phyloP scores from a whole-genome alignment of 2,888 invertebrate species.

The Patella caerulea region DNA sequence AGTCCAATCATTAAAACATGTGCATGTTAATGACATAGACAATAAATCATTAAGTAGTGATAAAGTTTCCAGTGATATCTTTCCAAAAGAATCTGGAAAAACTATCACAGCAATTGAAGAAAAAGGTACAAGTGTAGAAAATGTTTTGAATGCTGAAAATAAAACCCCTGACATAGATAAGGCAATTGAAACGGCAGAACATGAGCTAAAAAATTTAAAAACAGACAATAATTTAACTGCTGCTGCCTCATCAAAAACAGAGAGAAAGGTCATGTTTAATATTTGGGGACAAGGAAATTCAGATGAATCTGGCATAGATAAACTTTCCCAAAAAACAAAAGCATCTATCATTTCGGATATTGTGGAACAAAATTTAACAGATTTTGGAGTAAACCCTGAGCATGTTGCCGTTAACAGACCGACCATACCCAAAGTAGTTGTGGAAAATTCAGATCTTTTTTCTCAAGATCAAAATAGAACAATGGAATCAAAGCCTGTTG shows the following conservation, averaged over 20 bases:
- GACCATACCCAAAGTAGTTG: background rate
- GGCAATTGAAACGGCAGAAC: background rate
- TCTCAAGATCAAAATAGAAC: background rate
- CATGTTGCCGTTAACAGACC: background rate
- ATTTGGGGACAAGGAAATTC: background rate
- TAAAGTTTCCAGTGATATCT: background rate
- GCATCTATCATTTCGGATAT: background rate
- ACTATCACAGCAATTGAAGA: background rate
- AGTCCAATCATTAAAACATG: slow-evolving; percentile 16
- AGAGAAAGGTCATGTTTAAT: background rate
- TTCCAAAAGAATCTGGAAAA: background rate
- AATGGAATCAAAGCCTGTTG: background rate
- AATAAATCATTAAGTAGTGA: background rate
- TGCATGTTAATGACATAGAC: background rate
- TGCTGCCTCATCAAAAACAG: slow-evolving; percentile 1
- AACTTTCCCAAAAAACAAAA: background rate
- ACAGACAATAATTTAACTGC: background rate
- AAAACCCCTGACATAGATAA: slow-evolving; percentile 8
- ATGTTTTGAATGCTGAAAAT: background rate
- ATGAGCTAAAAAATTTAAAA: slow-evolving; percentile 16
- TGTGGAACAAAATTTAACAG: background rate
- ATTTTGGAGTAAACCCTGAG: background rate
- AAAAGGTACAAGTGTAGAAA: background rate
- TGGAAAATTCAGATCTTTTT: background rate
- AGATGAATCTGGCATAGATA: background rate